phyloP scores from a whole-genome alignment of 2,888 invertebrate genomes.

The Rotaria sp. region DNA sequence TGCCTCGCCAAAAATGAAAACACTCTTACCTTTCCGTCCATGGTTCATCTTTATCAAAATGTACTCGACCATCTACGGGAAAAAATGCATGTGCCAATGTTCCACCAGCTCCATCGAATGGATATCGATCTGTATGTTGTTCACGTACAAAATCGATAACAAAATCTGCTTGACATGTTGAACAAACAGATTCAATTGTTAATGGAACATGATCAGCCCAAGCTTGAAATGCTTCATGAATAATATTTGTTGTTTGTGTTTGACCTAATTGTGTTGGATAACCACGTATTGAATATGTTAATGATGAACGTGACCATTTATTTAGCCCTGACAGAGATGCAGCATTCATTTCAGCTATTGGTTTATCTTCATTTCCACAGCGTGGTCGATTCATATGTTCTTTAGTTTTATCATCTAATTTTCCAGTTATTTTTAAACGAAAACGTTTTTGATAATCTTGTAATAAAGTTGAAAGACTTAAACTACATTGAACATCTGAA shows the following conservation, averaged over 20 bases:
- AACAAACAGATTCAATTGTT: not conserved
- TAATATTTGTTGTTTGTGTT: not conserved
- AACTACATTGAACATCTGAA: not conserved
- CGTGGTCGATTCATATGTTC: not conserved
- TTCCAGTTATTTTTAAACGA: not conserved
- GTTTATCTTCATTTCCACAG: not conserved
- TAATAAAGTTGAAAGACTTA: not conserved
- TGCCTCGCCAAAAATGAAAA: too few species aligned
- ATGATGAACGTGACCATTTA: not conserved
- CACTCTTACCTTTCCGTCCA: conserved; percentile 21
- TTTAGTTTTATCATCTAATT: not conserved
- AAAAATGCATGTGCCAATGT: conserved; percentile 38
- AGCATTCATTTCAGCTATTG: not conserved
- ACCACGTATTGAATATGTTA: not conserved
- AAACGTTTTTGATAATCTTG: not conserved
- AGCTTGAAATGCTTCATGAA: not conserved
- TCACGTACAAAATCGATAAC: conserved; percentile 13
- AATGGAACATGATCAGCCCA: not conserved
- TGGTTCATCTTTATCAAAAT: conserved; percentile 37
- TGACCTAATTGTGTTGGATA: not conserved
- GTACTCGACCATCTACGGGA: conserved; percentile 34
- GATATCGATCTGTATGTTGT: conserved; percentile 30
- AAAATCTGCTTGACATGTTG: conserved; percentile 24
- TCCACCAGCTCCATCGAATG: conserved; percentile 36
- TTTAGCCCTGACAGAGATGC: not conserved